Conservation (phyloP, 2,113 vertebrate species). For the Azemiops feae region DNA sequence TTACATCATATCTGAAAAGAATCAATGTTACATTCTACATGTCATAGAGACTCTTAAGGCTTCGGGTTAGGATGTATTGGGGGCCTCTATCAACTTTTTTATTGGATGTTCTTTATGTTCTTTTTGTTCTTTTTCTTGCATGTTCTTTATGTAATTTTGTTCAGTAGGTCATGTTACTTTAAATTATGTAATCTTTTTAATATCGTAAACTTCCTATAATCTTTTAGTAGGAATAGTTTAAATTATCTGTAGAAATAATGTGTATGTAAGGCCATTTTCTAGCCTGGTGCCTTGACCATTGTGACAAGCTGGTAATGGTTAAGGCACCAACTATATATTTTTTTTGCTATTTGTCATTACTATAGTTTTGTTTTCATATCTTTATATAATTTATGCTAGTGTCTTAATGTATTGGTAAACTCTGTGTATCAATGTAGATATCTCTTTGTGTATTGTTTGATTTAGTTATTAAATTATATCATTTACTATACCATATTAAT, state of each 20-base stretch:
- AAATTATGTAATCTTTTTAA: background rate
- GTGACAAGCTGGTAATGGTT: background rate
- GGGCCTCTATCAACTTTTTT: background rate
- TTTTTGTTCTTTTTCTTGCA: background rate
- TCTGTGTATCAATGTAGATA: background rate
- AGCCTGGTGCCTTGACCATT: background rate
- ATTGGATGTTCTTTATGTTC: background rate
- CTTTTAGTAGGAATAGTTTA: background rate
- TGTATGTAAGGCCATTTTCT: background rate
- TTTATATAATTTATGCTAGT: background rate
- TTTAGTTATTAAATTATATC: background rate
- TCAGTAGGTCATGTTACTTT: background rate
- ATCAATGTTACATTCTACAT: background rate
- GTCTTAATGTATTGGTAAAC: background rate
- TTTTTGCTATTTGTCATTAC: background rate
- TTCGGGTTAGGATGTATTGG: background rate
- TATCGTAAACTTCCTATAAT: background rate
- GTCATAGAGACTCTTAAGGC: background rate
- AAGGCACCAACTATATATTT: too few species aligned
- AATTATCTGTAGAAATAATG: background rate
- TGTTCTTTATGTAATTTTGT: background rate
- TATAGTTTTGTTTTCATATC: background rate
- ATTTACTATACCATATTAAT: background rate
- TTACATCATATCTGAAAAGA: background rate
- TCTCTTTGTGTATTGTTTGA: background rate